Percentiles rank a stretch among this genome's conserved stretches.
Conservation (phyloP, 2,888 invertebrate genomes). For the Brenthis ino region DNA sequence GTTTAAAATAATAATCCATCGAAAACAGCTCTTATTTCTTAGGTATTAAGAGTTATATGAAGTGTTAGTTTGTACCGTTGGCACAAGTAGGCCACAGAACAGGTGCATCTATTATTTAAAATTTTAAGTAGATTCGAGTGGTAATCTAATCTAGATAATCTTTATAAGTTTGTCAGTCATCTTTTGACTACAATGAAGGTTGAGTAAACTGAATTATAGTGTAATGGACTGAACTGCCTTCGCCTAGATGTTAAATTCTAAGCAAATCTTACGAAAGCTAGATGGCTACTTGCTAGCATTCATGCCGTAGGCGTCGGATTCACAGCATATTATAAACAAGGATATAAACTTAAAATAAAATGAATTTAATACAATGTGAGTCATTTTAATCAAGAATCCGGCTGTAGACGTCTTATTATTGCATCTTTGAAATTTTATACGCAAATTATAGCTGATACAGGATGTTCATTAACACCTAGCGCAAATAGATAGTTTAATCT, state of each 20-base stretch:
- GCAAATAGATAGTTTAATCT: slow-evolving; percentile 16
- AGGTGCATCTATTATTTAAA: slow-evolving; percentile 47
- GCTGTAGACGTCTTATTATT: slow-evolving; percentile 22
- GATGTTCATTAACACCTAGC: slow-evolving; percentile 25
- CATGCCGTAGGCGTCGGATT: slow-evolving; percentile 34
- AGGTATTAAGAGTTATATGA: slow-evolving; percentile 22
- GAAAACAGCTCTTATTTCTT: slow-evolving; percentile 34
- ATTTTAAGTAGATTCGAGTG: slow-evolving; percentile 19
- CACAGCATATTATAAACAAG: slow-evolving; percentile 31
- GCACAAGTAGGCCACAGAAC: slow-evolving; percentile 47
- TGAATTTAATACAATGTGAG: slow-evolving; percentile 22
- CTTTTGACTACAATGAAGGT: slow-evolving; percentile 23
- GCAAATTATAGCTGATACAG: slow-evolving; percentile 24
- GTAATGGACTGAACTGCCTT: slow-evolving; percentile 38
- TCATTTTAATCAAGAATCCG: slow-evolving; percentile 29
- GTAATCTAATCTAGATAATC: slow-evolving; percentile 32
- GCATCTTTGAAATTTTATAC: slow-evolving; percentile 21
- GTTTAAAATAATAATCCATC: slow-evolving; percentile 31
- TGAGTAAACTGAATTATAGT: slow-evolving; percentile 29
- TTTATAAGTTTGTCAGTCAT: slow-evolving; percentile 25
- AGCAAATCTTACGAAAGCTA: slow-evolving; percentile 34
- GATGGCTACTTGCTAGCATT: slow-evolving; percentile 25
- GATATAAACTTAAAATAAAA: slow-evolving; percentile 27
- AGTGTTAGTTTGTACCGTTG: slow-evolving; percentile 34
- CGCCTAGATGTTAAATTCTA: slow-evolving; percentile 37